phyloP scores from a whole-genome alignment of 2,888 invertebrate genomes.

The Drosophila atripex region DNA sequence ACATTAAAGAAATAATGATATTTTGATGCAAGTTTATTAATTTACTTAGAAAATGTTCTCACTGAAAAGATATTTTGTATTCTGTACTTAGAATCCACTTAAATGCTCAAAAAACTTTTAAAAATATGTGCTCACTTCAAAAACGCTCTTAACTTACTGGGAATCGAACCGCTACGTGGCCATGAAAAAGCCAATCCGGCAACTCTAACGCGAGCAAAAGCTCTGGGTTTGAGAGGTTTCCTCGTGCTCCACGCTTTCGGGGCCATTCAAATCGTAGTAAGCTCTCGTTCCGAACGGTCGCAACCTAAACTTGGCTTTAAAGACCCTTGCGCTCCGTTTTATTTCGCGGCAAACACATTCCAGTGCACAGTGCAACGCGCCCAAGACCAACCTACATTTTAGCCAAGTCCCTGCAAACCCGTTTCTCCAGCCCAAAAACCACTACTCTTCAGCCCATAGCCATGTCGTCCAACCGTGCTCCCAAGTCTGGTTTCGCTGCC shows the following conservation, averaged over 20 bases:
- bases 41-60: too few relatives aligned
- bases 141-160: neutral
- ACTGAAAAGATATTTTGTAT: too few relatives aligned
- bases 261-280: conserved; percentile 22
- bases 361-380: conserved; percentile 46
- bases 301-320: conserved; percentile 26
- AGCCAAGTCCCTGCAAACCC: conserved; percentile 76
- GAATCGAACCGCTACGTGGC: neutral
- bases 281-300: conserved; percentile 66
- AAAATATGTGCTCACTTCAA: too few relatives aligned
- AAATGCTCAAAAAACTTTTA: too few relatives aligned
- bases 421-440: conserved; percentile 65
- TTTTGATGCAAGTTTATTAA: too few relatives aligned
- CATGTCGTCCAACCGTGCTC: conserved; percentile 84
- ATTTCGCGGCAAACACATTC: conserved; percentile 75
- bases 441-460: conserved; percentile 50
- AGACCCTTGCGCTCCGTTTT: conserved; percentile 36
- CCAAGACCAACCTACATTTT: conserved; percentile 55
- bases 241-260: neutral
- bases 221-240: conserved; percentile 21
- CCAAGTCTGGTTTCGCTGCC: conserved; percentile 93
- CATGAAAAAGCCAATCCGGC: neutral
- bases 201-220: neutral
- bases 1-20: too few relatives aligned
- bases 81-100: too few relatives aligned